Percentiles rank a stretch among this genome's conserved stretches.
phyloP scores from a whole-genome alignment of 2,888 invertebrate species.

The Phoronis australis region DNA sequence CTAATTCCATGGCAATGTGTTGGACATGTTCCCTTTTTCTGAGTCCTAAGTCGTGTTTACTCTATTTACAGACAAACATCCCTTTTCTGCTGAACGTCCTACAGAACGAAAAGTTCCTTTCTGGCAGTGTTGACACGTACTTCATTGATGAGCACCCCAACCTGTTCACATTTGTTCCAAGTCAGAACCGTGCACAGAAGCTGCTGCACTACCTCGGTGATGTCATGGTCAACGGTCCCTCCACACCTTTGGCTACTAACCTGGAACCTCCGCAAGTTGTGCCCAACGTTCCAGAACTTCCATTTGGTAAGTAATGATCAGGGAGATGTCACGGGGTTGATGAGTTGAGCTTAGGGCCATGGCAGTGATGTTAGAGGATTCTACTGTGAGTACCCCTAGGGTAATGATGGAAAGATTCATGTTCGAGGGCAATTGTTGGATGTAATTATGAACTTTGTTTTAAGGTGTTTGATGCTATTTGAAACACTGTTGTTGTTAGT shows the following conservation, averaged over 20 bases:
- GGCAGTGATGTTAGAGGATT: no score
- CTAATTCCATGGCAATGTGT: neutral
- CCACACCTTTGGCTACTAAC: conserved; percentile 83
- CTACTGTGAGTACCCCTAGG: no score
- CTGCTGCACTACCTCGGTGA: conserved; percentile 86
- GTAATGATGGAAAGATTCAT: no score
- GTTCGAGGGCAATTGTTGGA: no score
- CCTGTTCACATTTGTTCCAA: conserved; percentile 80
- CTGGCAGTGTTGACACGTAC: conserved; percentile 91
- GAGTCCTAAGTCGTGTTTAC: neutral
- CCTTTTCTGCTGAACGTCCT: conserved; percentile 95
- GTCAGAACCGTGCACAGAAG: conserved; percentile 94
- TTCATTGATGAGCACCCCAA: conserved; percentile 98
- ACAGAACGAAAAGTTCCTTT: conserved; percentile 91
- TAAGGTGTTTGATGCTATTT: no score
- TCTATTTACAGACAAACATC: conserved; percentile 75
- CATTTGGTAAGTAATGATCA: conserved; percentile 48
- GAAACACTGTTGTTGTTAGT: no score
- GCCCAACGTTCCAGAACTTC: conserved; percentile 77
- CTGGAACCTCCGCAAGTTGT: conserved; percentile 79
- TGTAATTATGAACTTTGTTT: no score
- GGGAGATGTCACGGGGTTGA: no score
- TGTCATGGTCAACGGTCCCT: conserved; percentile 92
- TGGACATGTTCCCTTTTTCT: neutral
- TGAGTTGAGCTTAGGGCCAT: no score